Conservation (phyloP, 2,888 invertebrate species). For the Amphipyra berbera region DNA sequence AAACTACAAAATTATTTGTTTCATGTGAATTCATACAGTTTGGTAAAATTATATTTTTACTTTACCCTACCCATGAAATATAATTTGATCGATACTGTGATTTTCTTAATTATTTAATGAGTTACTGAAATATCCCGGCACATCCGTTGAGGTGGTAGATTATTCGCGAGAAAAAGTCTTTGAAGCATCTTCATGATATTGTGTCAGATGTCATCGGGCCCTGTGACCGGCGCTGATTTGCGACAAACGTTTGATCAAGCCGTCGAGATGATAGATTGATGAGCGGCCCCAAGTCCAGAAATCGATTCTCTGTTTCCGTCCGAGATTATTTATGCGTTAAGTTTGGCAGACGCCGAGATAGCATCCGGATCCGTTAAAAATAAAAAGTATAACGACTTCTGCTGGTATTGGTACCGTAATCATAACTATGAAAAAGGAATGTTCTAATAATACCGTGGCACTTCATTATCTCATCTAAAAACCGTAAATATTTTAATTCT, state of each 20-base stretch:
- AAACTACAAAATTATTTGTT: no score
- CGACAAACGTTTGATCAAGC: conserved; percentile 81
- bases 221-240: conserved; percentile 65
- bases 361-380: conserved; percentile 71
- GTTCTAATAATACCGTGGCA: not conserved
- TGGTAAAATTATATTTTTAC: no score
- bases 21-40: no score
- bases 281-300: conserved; percentile 70
- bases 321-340: conserved; percentile 72
- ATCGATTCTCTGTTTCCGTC: conserved; percentile 77
- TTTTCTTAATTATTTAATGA: conserved; percentile 19
- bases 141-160: conserved; percentile 52
- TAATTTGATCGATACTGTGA: not conserved
- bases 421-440: not conserved
- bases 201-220: conserved; percentile 56
- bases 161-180: conserved; percentile 61
- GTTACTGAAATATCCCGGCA: conserved; percentile 34
- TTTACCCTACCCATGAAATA: no score
- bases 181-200: conserved; percentile 51
- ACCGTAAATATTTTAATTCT: not conserved
- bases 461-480: not conserved
- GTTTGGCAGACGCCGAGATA: conserved; percentile 73
- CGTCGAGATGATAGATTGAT: conserved; percentile 78
- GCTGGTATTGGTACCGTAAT: not conserved
- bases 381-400: conserved; percentile 60